Evolutionary conservation across 2,797 vertebrate species (phyloP).

Genomic region (Potorous gilbertii): DNA sequence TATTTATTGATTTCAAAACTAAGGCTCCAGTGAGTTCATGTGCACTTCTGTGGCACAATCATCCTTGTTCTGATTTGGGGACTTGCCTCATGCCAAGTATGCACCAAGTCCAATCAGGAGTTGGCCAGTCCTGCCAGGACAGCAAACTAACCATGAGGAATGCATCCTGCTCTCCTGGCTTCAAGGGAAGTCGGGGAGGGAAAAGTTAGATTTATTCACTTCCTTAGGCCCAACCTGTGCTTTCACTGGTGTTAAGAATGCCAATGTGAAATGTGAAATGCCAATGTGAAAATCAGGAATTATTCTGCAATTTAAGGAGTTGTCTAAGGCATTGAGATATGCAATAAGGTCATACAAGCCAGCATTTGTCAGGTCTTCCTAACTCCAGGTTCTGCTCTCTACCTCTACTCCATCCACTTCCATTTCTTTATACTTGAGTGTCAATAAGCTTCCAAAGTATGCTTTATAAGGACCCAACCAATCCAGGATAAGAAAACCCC

Average conservation of each 20-base stretch:
- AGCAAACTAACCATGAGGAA: not conserved
- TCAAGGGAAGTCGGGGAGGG: not conserved
- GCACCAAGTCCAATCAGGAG: not conserved
- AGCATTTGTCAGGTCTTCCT: not conserved
- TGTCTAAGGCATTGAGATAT: not conserved
- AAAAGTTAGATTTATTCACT: not conserved
- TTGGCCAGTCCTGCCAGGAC: not conserved
- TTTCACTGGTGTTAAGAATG: not conserved
- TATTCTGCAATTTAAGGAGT: not conserved
- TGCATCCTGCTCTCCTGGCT: too few species aligned
- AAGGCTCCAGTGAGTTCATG: not conserved
- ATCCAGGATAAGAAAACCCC: not conserved
- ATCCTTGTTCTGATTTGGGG: not conserved
- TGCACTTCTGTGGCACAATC: not conserved
- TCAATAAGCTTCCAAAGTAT: not conserved
- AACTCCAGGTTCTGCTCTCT: not conserved
- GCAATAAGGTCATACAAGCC: not conserved
- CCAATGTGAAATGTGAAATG: too few species aligned
- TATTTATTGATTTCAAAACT: not conserved
- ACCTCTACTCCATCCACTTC: not conserved
- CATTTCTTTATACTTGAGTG: not conserved
- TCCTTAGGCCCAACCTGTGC: not conserved
- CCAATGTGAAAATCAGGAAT: not conserved
- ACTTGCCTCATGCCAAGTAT: not conserved
- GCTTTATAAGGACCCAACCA: not conserved